phyloP scores from a whole-genome alignment of 1,140 invertebrate genomes.

The Odontomachus brunneus region DNA sequence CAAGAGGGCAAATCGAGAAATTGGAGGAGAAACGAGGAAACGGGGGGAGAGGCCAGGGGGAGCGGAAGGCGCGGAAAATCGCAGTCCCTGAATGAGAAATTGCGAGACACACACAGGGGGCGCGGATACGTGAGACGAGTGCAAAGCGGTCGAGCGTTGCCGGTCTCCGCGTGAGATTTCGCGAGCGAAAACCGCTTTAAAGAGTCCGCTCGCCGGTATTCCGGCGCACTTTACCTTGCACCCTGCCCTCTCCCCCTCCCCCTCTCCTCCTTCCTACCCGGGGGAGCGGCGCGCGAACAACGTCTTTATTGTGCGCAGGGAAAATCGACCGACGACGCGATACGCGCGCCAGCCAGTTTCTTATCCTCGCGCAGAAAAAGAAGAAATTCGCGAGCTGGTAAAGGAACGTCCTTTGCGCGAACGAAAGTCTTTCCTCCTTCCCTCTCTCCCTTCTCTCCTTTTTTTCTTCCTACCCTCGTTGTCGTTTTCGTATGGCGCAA shows the following conservation, averaged over 20 bases:
- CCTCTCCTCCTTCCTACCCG: no score
- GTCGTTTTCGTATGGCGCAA: background rate
- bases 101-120: slow-evolving; percentile 25
- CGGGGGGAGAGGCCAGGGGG: background rate
- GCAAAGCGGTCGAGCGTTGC: slow-evolving; percentile 29
- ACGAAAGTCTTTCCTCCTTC: background rate
- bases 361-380: background rate
- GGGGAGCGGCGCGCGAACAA: slow-evolving; percentile 10
- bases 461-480: background rate
- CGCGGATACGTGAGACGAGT: slow-evolving; percentile 56
- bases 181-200: slow-evolving; percentile 26
- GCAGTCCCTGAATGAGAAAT: slow-evolving; percentile 44
- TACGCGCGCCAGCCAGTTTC: background rate
- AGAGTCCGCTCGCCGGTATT: slow-evolving; percentile 3
- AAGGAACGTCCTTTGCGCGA: slow-evolving; percentile 8
- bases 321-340: background rate
- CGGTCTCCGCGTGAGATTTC: slow-evolving; percentile 43
- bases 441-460: background rate
- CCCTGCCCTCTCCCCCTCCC: background rate
- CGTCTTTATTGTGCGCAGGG: slow-evolving; percentile 10
- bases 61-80: slow-evolving; percentile 56
- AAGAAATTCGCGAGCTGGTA: slow-evolving; percentile 17
- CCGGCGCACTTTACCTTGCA: slow-evolving; percentile 28
- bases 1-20: background rate
- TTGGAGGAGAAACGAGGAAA: background rate